These are phyloP conservation scores for Leucophora obtusa DNA, from an alignment of 2,888 invertebrate species.

Conservation along the genomic window DNA sequence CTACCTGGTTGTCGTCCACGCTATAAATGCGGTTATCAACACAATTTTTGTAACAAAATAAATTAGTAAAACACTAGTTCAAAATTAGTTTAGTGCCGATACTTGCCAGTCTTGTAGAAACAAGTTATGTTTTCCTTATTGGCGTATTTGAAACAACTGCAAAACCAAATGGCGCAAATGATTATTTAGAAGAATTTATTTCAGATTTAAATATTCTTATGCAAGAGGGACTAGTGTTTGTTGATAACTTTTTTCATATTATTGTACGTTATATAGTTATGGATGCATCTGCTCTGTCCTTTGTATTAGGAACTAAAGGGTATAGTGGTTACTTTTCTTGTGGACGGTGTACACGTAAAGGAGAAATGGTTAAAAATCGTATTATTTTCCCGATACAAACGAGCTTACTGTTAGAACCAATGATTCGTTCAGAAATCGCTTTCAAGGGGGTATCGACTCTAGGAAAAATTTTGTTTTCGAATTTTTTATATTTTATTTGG, in stretches of 20 bases:
- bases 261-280: conserved; percentile 31
- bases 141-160: conserved; percentile 49
- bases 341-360: conserved; percentile 37
- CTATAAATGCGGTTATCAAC: no score
- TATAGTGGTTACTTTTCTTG: conserved; percentile 44
- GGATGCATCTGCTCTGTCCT: conserved; percentile 37
- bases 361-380: conserved; percentile 24
- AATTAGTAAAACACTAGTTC: no score
- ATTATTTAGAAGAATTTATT: conserved; percentile 29
- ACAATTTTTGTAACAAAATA: no score
- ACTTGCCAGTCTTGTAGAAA: conserved; percentile 33
- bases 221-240: conserved; percentile 23
- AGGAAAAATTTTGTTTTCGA: no score
- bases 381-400: conserved; percentile 24
- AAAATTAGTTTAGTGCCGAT: no score
- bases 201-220: conserved; percentile 13
- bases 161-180: conserved; percentile 28
- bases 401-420: conserved; percentile 16
- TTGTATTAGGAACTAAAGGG: conserved; percentile 33
- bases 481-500: no score
- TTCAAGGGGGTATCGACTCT: no score
- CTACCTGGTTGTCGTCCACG: no score
- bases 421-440: conserved; percentile 22
- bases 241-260: conserved; percentile 28
- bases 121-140: no score